Percentiles rank a stretch among this genome's conserved stretches.
These are phyloP conservation scores for Phortica magna DNA, from an alignment of 2,888 invertebrate genomes.

Conservation along the genomic window DNA sequence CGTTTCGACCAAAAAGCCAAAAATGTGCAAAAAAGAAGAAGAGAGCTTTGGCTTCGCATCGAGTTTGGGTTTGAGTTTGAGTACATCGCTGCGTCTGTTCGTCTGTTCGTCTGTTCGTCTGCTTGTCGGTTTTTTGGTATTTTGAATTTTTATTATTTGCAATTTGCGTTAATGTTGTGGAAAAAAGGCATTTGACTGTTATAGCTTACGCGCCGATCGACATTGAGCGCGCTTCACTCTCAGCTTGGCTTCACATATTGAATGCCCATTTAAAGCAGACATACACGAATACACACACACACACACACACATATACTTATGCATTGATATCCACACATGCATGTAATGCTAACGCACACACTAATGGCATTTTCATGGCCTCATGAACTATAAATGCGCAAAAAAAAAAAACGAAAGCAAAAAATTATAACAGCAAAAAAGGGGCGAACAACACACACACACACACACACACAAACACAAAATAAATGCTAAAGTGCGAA, in stretches of 20 bases:
- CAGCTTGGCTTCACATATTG: constrained; percentile 61
- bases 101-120: constrained; percentile 54
- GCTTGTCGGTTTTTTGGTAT: constrained; percentile 60
- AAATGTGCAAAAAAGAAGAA: constrained; percentile 39
- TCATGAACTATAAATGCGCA: constrained; percentile 60
- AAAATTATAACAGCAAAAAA: constrained; percentile 19
- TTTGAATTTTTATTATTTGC: constrained; percentile 75
- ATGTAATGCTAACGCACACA: constrained; percentile 49
- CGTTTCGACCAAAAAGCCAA: not conserved
- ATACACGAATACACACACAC: constrained; percentile 49
- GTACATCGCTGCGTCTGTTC: constrained; percentile 58
- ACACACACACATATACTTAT: constrained; percentile 44
- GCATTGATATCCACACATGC: constrained; percentile 36
- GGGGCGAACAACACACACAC: not conserved
- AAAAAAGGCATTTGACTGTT: constrained; percentile 72
- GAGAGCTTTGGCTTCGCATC: constrained; percentile 34
- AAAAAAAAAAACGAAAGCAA: constrained; percentile 58
- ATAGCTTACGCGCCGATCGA: constrained; percentile 61
- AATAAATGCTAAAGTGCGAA: constrained; percentile 5
- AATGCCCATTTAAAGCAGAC: constrained; percentile 69
- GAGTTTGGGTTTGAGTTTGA: constrained; percentile 48
- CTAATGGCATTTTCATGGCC: constrained; percentile 73
- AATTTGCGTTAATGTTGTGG: constrained; percentile 75
- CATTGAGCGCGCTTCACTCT: not conserved
- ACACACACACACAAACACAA: not conserved